Evolutionary conservation across 2,888 invertebrate genomes (phyloP), one percentile per base, ranked within the genome.

Genomic region (Pollenia griseotomentosa): DNA sequence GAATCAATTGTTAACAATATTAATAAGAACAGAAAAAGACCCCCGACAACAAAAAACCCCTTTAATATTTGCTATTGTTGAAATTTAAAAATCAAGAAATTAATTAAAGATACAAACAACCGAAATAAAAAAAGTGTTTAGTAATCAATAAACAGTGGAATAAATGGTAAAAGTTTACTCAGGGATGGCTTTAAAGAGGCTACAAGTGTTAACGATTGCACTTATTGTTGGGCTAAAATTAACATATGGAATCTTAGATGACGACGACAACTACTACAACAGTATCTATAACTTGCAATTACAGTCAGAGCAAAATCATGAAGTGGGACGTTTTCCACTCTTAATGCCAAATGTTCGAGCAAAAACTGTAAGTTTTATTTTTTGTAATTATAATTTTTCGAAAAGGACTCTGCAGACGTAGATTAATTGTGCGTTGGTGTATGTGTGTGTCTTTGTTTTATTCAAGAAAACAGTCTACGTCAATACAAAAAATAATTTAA

Each of bases 291-390:
- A 79, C 12, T 23, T 23, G 8, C 83, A 88, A 11, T 48, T 77
- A 33, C 33, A 65, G 57, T 51, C 77, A 86, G 81, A 80, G 78
- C 61, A 85, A 82, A 85, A 82, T 46, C 71, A 84, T 73, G 79
- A 84, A 79, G 23, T 81, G 48, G 93, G 92, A 78, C 95, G 95
- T 86, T 97, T 96, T 91, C 95, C 96, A 82, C 94, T 97, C 89
- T 94, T 96, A 33, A 97, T 97, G 97, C 97, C 97, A 86, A 95
- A 96, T 94, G 97, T 97, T 75, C 95, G 94, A 91, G 97, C 97
- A 42, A 95, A 96, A 91, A 95, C 94, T 94, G 97, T 97, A 94
- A 91, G 91, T 70, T 10, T 9, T 9, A 23, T 23, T 16, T 19
- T 66, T 19, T 16, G 33, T 33, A 33, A 42, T 16, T 61, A 59